phyloP scores from a whole-genome alignment of 2,113 vertebrate species.

The Micronycteris hirsuta region DNA sequence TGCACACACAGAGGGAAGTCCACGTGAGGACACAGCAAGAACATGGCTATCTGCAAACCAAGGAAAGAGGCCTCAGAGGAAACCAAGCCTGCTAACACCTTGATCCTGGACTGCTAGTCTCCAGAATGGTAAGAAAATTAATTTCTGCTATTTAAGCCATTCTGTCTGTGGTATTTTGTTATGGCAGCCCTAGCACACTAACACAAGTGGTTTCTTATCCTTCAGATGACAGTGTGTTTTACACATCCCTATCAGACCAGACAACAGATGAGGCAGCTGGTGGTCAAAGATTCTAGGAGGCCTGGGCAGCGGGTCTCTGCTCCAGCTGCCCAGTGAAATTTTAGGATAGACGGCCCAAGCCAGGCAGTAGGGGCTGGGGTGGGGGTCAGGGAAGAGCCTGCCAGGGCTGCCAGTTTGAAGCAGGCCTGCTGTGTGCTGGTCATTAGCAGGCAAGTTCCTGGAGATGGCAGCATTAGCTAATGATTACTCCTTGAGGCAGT shows the following conservation, averaged over 20 bases:
- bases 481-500: conserved; percentile 10
- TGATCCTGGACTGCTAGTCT: neutral
- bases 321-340: neutral
- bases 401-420: neutral
- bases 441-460: conserved; percentile 55
- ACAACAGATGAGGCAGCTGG: neutral
- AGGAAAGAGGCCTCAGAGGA: neutral
- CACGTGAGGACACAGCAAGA: rapidly evolving
- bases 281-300: neutral
- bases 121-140: neutral
- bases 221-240: neutral
- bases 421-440: neutral
- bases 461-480: conserved; percentile 47
- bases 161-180: neutral
- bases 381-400: neutral
- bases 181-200: neutral
- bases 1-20: neutral
- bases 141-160: neutral
- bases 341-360: neutral
- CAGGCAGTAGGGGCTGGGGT: neutral
- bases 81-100: neutral
- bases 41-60: neutral
- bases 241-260: neutral
- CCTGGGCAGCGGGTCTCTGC: neutral
- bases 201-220: neutral